Base-by-base conservation (phyloP, 2,888 invertebrate genomes). In the Lamellibrachia columna region DNA sequence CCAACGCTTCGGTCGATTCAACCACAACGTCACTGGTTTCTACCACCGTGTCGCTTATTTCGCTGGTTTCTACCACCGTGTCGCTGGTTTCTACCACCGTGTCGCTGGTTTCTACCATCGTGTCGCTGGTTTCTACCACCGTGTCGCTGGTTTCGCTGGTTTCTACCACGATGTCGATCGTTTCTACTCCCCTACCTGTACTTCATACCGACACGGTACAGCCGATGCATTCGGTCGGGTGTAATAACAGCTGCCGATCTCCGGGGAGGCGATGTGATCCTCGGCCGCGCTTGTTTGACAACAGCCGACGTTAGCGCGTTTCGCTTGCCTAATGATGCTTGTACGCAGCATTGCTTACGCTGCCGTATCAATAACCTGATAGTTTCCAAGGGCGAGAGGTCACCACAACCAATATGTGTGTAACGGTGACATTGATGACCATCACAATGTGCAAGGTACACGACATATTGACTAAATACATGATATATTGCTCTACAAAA, bases 351-450 rank as follows among this genome's bases (percentile, higher is more conserved):
- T 75, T 75, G n/a, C 75, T 75, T 75, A 15, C 75, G 75, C 75
- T 11, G 75, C 75, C n/a, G 75, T 75, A 75, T 75, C 75, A 75
- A 75, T 75, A 75, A 75, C 75, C 22, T n/a, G 75, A 75, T 75
- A n/a, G 75, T n/a, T 7, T 55, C 75, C 75, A 75, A 22, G 75
- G 11, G n/a, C 22, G 75, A 1, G 22, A 22, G 60, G 75, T 75
- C 75, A 75, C 3, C 75, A 22, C 75, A 75, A 75, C 75, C 75
- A n/a, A 75, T 75, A 6, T 75, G 75, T 22, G 15, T 75, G 75
- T 4, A 75, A 22, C 75, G 6, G 22, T n/a, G 75, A 75, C 75
- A 22, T 22, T 22, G 75, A 75, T 75, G 75, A 75, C 75, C 22
- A 4, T 75, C 75, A 75, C n/a, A 15, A 75, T 22, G 75, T 22